Conservation (phyloP, 2,113 vertebrate species). For the Malurus elegans region DNA sequence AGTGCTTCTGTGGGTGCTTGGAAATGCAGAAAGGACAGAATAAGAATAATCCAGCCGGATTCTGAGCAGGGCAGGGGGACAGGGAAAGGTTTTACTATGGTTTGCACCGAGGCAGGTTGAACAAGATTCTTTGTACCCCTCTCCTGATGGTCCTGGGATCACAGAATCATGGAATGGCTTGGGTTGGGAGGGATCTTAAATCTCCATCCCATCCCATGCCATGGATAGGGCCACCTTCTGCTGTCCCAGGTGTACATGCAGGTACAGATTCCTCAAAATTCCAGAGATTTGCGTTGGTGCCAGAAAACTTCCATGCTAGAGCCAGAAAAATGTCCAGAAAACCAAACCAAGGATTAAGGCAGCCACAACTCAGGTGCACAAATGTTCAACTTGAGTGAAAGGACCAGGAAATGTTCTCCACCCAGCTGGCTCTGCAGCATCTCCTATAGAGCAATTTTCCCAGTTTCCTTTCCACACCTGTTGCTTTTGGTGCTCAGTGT, state of each 20-base stretch:
- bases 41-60: background rate
- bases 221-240: background rate
- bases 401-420: background rate
- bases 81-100: accelerated
- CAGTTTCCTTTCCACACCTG: background rate
- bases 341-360: background rate
- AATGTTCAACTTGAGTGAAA: background rate
- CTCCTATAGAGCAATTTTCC: background rate
- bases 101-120: accelerated
- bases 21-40: background rate
- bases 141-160: no score
- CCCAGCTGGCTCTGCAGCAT: background rate
- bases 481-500: background rate
- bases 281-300: background rate
- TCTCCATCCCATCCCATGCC: background rate
- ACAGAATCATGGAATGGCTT: background rate
- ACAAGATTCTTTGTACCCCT: background rate
- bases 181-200: background rate
- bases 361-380: background rate
- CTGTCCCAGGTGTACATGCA: accelerated
- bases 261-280: background rate
- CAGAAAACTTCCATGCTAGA: background rate
- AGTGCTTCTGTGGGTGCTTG: background rate
- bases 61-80: background rate
- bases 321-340: background rate